Percentiles rank a stretch among this genome's conserved stretches.
Conservation (phyloP, 2,113 vertebrate species). For the Sigmodon hispidus region DNA sequence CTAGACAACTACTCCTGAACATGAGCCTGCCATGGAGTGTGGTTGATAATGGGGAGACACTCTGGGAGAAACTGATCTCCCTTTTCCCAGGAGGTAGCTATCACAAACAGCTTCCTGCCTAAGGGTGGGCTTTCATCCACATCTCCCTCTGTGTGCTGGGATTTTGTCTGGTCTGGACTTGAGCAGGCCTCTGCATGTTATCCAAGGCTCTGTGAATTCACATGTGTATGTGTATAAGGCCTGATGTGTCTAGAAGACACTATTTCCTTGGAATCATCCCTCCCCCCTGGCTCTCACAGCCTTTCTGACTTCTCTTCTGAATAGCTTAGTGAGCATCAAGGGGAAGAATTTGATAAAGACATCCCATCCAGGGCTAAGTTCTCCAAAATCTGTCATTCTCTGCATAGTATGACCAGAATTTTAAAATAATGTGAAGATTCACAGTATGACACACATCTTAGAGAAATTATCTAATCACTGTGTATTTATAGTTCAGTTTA, state of each 20-base stretch:
- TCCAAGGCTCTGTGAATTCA: neutral
- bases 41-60: neutral
- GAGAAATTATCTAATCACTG: neutral
- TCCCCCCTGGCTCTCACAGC: neutral
- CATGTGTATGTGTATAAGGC: fast-evolving
- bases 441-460: neutral
- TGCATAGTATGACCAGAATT: neutral
- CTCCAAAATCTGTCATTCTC: neutral
- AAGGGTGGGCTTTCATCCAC: neutral
- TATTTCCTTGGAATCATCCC: neutral
- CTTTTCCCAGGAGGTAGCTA: neutral
- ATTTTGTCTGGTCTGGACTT: neutral
- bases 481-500: constrained; percentile 6
- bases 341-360: neutral
- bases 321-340: neutral
- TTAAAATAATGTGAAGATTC: neutral
- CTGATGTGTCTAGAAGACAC: neutral
- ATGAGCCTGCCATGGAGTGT: neutral
- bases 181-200: neutral
- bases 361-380: neutral
- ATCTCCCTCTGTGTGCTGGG: neutral
- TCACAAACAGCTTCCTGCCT: neutral
- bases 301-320: neutral
- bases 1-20: neutral
- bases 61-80: neutral